phyloP scores from a whole-genome alignment of 2,888 invertebrate genomes.

The Hemistola chrysoprasaria region DNA sequence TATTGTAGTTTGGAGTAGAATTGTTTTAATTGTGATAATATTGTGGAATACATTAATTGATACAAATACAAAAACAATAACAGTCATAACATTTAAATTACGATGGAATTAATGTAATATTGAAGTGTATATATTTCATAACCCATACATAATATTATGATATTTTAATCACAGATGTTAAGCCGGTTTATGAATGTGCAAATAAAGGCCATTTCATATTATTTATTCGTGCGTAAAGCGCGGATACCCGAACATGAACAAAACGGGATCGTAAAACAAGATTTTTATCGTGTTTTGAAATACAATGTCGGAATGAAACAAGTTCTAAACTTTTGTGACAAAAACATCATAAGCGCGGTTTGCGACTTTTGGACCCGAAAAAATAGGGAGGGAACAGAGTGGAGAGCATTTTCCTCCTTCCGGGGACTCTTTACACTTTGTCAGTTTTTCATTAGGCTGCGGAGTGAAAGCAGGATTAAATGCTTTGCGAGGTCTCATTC shows the following conservation, averaged over 20 bases:
- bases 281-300: slow-evolving; percentile 31
- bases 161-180: slow-evolving; percentile 26
- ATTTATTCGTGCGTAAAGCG: slow-evolving; percentile 26
- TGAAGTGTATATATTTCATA: too few relatives aligned
- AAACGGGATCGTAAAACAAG: slow-evolving; percentile 29
- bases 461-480: slow-evolving; percentile 25
- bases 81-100: too few relatives aligned
- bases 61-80: too few relatives aligned
- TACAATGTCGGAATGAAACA: slow-evolving; percentile 29
- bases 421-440: slow-evolving; percentile 18
- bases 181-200: slow-evolving; percentile 22
- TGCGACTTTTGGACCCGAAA: slow-evolving; percentile 14
- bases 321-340: slow-evolving; percentile 29
- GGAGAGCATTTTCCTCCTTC: slow-evolving; percentile 17
- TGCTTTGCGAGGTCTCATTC: too few relatives aligned
- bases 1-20: too few relatives aligned
- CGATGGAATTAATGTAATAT: too few relatives aligned
- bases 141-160: neutral
- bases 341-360: slow-evolving; percentile 25
- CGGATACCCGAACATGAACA: slow-evolving; percentile 22
- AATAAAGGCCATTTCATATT: slow-evolving; percentile 26
- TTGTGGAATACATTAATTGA: too few relatives aligned
- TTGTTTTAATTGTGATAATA: too few relatives aligned
- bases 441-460: slow-evolving; percentile 27
- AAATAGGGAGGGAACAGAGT: slow-evolving; percentile 13